Evolutionary conservation across 2,797 vertebrate genomes (phyloP).

Genomic region (Coregonus suidteri): DNA sequence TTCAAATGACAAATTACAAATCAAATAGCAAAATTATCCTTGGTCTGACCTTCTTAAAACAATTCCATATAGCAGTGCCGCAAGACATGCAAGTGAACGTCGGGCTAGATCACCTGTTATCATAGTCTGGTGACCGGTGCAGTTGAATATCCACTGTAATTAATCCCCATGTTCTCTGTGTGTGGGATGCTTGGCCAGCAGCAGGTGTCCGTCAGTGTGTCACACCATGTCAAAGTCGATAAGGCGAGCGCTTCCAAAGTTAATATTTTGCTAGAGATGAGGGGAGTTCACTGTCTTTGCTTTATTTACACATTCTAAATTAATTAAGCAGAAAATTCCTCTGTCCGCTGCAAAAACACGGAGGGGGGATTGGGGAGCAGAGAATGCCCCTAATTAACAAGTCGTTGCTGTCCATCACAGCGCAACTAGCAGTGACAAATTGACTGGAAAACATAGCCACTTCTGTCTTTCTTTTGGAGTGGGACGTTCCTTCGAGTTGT

Average conservation of each 20-base stretch:
- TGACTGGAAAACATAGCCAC: too few relatives aligned
- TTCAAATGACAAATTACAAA: too few relatives aligned
- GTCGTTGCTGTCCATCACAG: too few relatives aligned
- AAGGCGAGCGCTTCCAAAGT: slow-evolving; percentile 77
- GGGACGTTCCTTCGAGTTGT: too few relatives aligned
- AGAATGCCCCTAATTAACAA: slow-evolving; percentile 3
- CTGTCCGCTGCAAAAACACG: slow-evolving; percentile 76
- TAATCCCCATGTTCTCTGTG: slow-evolving; percentile 41
- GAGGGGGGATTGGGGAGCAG: slow-evolving; percentile 59
- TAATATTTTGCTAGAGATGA: slow-evolving; percentile 80
- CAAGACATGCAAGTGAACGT: not conserved
- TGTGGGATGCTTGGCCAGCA: slow-evolving; percentile 39
- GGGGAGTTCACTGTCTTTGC: slow-evolving; percentile 74
- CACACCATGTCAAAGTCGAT: slow-evolving; percentile 57
- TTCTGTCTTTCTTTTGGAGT: too few relatives aligned
- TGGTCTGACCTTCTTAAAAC: too few relatives aligned
- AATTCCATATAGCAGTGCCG: not conserved
- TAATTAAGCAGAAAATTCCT: slow-evolving; percentile 80
- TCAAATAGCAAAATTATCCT: too few relatives aligned
- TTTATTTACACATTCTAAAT: slow-evolving; percentile 83
- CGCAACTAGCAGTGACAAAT: too few relatives aligned
- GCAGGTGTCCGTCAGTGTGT: slow-evolving; percentile 76
- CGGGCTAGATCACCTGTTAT: slow-evolving; percentile 39
- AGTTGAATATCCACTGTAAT: slow-evolving; percentile 47
- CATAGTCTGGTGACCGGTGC: slow-evolving; percentile 36